Base-by-base conservation (phyloP, 2,888 invertebrate genomes). In the Timema podura region DNA sequence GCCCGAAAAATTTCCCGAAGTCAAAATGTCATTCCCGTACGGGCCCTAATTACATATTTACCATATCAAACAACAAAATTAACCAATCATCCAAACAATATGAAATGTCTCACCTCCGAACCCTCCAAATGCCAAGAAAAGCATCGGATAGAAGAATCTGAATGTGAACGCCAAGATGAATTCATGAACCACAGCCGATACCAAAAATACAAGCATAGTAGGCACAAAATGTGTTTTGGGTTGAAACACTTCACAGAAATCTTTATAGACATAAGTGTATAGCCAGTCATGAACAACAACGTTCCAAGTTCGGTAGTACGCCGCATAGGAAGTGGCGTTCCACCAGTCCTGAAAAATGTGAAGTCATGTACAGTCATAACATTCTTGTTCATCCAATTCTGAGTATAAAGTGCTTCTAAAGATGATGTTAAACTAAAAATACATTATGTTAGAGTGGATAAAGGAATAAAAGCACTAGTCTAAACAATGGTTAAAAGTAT, bases 261-360 rank as follows among this genome's bases (percentile, higher is more conserved):
- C 96, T 76, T 88, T 89, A 81, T 95, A 96, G 71, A 98, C 85
- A 80, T 97, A 95, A 6, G 89, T 89, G 76, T 95, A 92, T 0
- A 98, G 85, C 96, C 96, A 98, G 75, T 95, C 94, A 79, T 97
- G 93, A 0, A 98, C 96, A 0, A 97, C 90, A 15, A 93, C 87
- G 80, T 98, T 98, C 98, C 98, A 98, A 6, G 91, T 91, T n/a
- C 96, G 88, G 81, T 93, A 97, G 81, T 90, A 98, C 13, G 84
- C 85, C 0, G 89, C 88, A 81, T 90, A 96, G n/a, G 89, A 88
- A 0, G 89, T 88, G 3, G 91, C 88, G 68, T 93, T 96, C 98
- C 97, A 98, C 97, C 97, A 98, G 78, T 94, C 94, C 89, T 96
- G 78, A 47, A 79, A 79, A 16, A 30, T 30, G 30, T 30, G 30